Evolutionary conservation across 1,140 invertebrate genomes (phyloP).

Genomic region (Popillia japonica): DNA sequence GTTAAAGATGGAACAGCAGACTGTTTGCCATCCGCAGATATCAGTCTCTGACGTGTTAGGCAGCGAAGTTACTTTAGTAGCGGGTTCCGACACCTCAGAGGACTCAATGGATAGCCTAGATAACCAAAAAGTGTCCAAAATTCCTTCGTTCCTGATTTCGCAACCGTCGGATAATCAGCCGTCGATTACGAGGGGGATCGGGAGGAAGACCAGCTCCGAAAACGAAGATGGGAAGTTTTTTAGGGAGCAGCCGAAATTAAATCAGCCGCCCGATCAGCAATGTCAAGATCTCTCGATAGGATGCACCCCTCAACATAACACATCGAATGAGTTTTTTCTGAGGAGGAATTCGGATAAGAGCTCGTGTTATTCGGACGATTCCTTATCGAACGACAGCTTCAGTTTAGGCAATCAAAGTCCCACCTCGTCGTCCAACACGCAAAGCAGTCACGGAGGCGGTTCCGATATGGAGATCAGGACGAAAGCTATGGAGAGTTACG

Average conservation of each 20-base stretch:
- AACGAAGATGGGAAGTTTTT: conserved; percentile 52
- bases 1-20: conserved; percentile 50
- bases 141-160: conserved; percentile 62
- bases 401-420: conserved; percentile 58
- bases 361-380: conserved; percentile 74
- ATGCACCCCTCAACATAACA: background rate
- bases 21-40: conserved; percentile 77
- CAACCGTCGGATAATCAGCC: conserved; percentile 77
- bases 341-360: conserved; percentile 65
- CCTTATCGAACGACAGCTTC: conserved; percentile 67
- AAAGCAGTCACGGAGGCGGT: conserved; percentile 49
- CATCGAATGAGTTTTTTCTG: conserved; percentile 54
- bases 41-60: conserved; percentile 89
- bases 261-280: background rate
- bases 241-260: conserved; percentile 22
- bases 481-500: conserved; percentile 47
- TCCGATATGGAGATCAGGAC: conserved; percentile 48
- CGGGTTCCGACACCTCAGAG: conserved; percentile 69
- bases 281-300: background rate
- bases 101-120: conserved; percentile 71
- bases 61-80: conserved; percentile 79
- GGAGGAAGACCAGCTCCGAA: conserved; percentile 70
- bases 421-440: conserved; percentile 54
- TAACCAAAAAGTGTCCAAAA: conserved; percentile 60
- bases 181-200: conserved; percentile 82